Conservation (phyloP, 37 sponge, comb jelly and placozoan species). For the Theonella swinhoei region DNA sequence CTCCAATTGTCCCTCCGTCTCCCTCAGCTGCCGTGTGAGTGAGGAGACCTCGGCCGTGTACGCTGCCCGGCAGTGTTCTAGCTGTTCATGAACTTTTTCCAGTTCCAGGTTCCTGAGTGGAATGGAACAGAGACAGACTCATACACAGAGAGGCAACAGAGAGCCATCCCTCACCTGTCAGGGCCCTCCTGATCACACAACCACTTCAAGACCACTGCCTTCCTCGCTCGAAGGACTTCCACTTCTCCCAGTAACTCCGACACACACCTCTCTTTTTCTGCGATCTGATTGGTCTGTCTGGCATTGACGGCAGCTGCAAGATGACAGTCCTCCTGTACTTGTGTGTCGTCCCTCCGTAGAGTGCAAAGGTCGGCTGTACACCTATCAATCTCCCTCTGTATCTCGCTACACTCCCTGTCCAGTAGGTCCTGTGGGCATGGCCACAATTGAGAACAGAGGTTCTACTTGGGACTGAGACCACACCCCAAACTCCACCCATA, state of each 20-base stretch:
- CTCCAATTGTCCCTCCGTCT: conserved; percentile 5
- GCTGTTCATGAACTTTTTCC: neutral
- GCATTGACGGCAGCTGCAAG: neutral
- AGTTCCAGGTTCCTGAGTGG: neutral
- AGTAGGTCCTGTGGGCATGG: neutral
- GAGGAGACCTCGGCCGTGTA: neutral
- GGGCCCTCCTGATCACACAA: conserved; percentile 1
- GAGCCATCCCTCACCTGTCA: neutral
- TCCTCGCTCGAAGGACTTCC: conserved; percentile 39
- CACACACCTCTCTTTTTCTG: conserved; percentile 27
- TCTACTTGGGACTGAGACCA: no score
- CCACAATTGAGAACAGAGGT: neutral
- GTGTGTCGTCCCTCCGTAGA: neutral
- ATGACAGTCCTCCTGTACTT: neutral
- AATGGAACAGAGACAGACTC: neutral
- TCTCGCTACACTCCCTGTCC: neutral
- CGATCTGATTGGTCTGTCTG: neutral
- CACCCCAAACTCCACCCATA: no score
- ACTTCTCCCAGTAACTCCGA: conserved; percentile 51
- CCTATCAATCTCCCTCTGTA: conserved; percentile 3
- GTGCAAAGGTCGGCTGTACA: neutral
- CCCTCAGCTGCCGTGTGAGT: neutral
- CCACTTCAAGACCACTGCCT: conserved; percentile 19
- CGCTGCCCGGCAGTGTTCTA: neutral
- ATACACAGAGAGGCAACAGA: neutral